Base-by-base conservation (phyloP, 2,888 invertebrate genomes). In the Trachelus stipa region DNA sequence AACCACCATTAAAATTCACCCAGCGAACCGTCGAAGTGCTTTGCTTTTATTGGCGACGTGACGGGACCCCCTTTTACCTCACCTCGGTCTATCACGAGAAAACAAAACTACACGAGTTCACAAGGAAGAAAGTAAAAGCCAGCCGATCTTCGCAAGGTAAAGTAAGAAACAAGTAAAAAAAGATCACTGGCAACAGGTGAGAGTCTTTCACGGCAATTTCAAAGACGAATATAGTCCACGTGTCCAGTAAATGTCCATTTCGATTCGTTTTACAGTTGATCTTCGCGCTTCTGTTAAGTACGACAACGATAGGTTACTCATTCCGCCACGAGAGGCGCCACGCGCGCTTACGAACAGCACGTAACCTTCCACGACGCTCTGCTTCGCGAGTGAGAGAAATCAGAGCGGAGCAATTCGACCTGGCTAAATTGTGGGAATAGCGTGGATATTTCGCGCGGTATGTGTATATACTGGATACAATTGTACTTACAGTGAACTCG, bases 151-250 rank as follows among this genome's bases (percentile, higher is more conserved):
- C 40, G 15, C 6, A 6, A 15, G 15, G 40, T 37, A 15, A 4
- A 77, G 35, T 30, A 74, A 77, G 81, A 79, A 56, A 80, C 76
- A 83, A 85, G 85, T 83, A 82, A 83, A 81, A 80, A 81, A 82
- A 86, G 84, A 81, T 77, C 80, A 80, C 56, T 9, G 23, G 56
- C 56, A 56, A 56, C 56, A 56, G 56, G 56, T 56, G 56, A 56
- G 23, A 56, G 23, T 56, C 56, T 56, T 23, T 56, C 23, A 1
- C 2, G 23, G 9, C 56, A 56, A 23, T 56, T 56, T 9, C 56
- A 56, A 23, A 56, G 1, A 23, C 23, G 56, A 23, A 56, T 56
- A 56, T 56, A 56, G 9, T 56, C 56, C 23, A 56, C 23, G 56
- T 56, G 56, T 56, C 56, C 23, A 56, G 23, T 56, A 56, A 56